A percentile compares a stretch with the other conserved stretches of the same genome.
Evolutionary conservation across 23 tunicate species (phyloP).

Genomic region (Aplidium turbinatum): DNA sequence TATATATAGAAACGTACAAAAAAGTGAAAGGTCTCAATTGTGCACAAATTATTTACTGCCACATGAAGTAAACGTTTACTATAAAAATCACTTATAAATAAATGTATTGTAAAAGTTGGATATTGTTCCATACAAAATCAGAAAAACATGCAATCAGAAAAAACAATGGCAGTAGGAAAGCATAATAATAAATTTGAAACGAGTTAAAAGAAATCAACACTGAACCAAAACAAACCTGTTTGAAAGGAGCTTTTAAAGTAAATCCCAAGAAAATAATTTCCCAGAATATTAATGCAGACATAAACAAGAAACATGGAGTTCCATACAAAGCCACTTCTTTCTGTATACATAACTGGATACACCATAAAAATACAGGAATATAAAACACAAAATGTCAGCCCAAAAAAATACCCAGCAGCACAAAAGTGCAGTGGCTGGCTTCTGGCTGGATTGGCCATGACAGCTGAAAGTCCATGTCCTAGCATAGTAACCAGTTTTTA

Average conservation of each 20-base stretch:
- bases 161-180: not conserved
- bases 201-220: not conserved
- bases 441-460: too few species aligned
- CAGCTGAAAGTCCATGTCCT: too few species aligned
- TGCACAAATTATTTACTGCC: too few species aligned
- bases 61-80: too few species aligned
- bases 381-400: constrained; percentile 44
- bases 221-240: constrained; percentile 66
- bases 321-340: too few species aligned
- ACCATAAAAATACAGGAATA: constrained; percentile 57
- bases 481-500: too few species aligned
- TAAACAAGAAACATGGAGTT: constrained; percentile 16
- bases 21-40: too few species aligned
- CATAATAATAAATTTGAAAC: not conserved
- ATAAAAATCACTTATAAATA: too few species aligned
- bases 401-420: constrained; percentile 57
- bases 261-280: constrained; percentile 69
- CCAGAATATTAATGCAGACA: constrained; percentile 76
- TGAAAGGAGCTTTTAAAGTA: constrained; percentile 26
- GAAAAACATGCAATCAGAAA: not conserved
- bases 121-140: too few species aligned
- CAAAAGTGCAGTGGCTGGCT: too few species aligned
- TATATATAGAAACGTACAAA: too few species aligned
- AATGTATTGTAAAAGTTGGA: too few species aligned
- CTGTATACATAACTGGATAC: constrained; percentile 51